Evolutionary conservation across 2,113 vertebrate species (phyloP), one percentile per base, ranked within the genome.

Genomic region (Rhodinocichla rosea): DNA sequence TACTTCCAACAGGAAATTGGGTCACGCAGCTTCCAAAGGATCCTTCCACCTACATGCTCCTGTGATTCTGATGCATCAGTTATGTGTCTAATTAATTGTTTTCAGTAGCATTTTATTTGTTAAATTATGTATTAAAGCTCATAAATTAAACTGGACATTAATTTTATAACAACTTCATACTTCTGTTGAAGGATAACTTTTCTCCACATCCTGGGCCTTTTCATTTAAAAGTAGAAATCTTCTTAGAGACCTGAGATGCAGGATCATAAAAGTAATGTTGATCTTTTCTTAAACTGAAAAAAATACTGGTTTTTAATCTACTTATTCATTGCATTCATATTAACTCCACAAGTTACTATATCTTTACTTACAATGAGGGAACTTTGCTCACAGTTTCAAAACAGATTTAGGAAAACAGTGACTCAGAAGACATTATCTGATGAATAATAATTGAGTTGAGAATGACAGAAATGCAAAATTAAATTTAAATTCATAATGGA

Each of bases 361-460:
- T 67, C 70, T 89, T 92, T 86, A 75, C 74, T 89, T 89, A 85
- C 22, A 79, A 33, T 44, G 57, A 83, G 22, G 80, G 56, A 97
- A 92, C n/a, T 93, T 94, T 83, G 22, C 87, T 91, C 86, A 78
- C 40, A 78, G 68, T 95, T 90, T 97, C 82, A 88, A 95, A 95
- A 94, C 87, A 96, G 85, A 91, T 93, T 96, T 95, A 94, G 68
- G 95, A 62, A 23, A 95, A 93, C 79, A 95, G 80, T 94, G 91
- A 90, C 75, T 96, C 86, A 91, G 75, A 85, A 95, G 85, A 92
- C 52, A 79, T 89, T 94, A 95, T 89, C 87, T 89, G 95, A 94
- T 95, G 89, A 92, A 92, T 87, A 63, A 65, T 63, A 96, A 91
- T 91, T 93, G 80, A 90, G 45, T 70, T 89, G 60, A 91, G 42